Evolutionary conservation across 2,113 vertebrate species (phyloP), one percentile per base, ranked within the genome.

Genomic region (Mixornis gularis): DNA sequence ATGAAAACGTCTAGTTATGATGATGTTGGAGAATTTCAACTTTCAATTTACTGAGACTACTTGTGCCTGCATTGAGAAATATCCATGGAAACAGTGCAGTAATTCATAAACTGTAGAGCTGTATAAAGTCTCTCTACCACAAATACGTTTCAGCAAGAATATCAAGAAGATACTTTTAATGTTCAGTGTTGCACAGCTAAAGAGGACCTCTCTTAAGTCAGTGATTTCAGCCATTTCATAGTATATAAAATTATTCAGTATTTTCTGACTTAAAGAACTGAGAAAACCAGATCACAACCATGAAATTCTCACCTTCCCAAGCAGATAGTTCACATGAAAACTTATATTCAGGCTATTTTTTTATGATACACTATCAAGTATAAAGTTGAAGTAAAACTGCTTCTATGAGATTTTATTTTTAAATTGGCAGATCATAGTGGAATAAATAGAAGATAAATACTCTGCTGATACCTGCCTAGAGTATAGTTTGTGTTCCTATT

Each of bases 71-170:
- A 17, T 60, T 91, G 82, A 94, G 79, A 56, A 78, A 79, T 95
- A 95, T 81, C 87, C 94, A 97, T 91, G 59, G 89, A 49, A 93
- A 96, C 85, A n/a, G 36, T 56, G 64, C 87, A 83, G 53, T 91
- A 95, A 95, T 92, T 95, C 80, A 92, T 84, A 94, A 93, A 82
- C 62, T 72, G 70, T 60, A 53, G 49, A 79, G 53, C 49, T 89
- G 53, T 58, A 30, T 58, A 46, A 79, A 89, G 38, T 79, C 44
- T 89, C 15, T 74, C 18, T 44, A 65, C n/a, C 21, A 76, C 52
- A 93, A 90, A 69, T 91, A 51, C 5, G 3, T 89, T 94, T 92
- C 78, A 91, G 76, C 16, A 85, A 62, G 63, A 80, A 96, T 94
- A 92, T 86, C 29, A 92, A 72, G 56, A 68, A 9, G 65, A 49